Conservation (phyloP, 2,888 invertebrate species). For the Limnephilus lunatus region DNA sequence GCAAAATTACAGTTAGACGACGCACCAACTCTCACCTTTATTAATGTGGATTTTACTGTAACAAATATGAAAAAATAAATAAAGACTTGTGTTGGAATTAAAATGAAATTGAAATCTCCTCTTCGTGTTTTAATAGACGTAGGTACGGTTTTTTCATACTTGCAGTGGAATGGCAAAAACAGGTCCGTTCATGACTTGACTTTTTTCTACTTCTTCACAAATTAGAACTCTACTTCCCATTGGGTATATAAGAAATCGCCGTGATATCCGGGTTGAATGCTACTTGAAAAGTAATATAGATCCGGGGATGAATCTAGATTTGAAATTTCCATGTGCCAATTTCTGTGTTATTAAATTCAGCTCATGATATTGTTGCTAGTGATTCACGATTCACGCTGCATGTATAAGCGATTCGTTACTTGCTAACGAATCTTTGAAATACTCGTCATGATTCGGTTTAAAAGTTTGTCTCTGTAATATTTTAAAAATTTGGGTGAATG, state of each 20-base stretch:
- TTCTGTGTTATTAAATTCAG: no score
- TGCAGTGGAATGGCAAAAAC: not conserved
- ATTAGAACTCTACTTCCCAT: not conserved
- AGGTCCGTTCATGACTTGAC: not conserved
- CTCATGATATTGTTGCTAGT: no score
- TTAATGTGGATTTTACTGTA: not conserved
- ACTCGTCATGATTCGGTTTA: not conserved
- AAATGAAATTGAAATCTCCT: not conserved
- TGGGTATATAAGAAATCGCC: not conserved
- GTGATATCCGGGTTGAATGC: not conserved
- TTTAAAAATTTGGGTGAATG: no score
- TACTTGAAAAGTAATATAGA: not conserved
- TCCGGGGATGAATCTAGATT: not conserved
- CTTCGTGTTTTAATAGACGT: not conserved
- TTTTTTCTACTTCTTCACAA: not conserved
- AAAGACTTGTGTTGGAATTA: not conserved
- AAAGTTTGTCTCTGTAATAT: not conserved
- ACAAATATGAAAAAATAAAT: not conserved
- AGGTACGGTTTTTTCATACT: not conserved
- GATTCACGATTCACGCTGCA: no score
- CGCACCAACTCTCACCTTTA: not conserved
- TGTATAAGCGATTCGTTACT: not conserved
- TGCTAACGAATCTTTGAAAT: not conserved
- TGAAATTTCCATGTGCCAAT: not conserved
- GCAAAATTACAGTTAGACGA: not conserved